Conservation (phyloP, 2,888 invertebrate genomes). For the Ctenicera cuprea region DNA sequence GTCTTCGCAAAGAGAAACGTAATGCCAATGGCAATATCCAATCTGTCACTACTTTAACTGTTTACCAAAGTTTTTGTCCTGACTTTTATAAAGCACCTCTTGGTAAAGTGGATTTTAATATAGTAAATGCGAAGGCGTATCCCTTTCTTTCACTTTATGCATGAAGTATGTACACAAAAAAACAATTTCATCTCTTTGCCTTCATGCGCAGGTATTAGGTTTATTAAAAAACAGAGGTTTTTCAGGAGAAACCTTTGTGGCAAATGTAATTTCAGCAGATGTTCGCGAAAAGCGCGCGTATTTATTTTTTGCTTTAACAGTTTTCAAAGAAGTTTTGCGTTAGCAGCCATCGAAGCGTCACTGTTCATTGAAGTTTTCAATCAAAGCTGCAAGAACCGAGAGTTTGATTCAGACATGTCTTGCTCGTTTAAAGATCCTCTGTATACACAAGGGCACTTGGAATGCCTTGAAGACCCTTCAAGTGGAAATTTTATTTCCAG, state of each 20-base stretch:
- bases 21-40: conserved; percentile 28
- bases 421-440: conserved; percentile 41
- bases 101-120: conserved; percentile 30
- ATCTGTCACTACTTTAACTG: conserved; percentile 27
- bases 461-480: conserved; percentile 23
- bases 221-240: conserved; percentile 34
- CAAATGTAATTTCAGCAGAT: conserved; percentile 51
- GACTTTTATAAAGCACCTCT: conserved; percentile 27
- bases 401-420: conserved; percentile 48
- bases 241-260: conserved; percentile 21
- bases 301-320: conserved; percentile 52
- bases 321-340: conserved; percentile 49
- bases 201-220: conserved; percentile 23
- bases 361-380: conserved; percentile 51
- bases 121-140: neutral
- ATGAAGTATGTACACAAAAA: conserved; percentile 3
- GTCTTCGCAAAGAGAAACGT: conserved; percentile 14
- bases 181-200: conserved; percentile 1
- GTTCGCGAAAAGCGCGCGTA: conserved; percentile 43
- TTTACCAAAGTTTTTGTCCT: conserved; percentile 23
- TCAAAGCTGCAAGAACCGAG: conserved; percentile 46
- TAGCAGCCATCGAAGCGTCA: conserved; percentile 47
- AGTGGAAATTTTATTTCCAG: conserved; percentile 36
- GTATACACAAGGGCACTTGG: conserved; percentile 33
- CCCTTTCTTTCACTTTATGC: neutral